Base-by-base conservation (phyloP, 2,888 invertebrate genomes). In the Deilephila porcellus region DNA sequence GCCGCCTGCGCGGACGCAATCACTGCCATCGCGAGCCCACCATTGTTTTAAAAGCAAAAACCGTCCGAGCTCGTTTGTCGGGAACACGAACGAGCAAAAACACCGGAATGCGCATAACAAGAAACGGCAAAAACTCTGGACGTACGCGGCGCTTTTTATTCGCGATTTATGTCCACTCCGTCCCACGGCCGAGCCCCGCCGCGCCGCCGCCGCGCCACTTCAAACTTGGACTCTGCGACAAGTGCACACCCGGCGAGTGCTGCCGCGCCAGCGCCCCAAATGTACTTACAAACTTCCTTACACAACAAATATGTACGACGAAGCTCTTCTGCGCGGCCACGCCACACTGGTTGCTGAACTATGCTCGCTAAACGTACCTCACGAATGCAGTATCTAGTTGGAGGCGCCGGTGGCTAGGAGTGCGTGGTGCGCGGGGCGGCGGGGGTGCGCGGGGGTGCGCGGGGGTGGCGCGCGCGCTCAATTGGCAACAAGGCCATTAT, bases 61-160 rank as follows among this genome's bases (percentile, higher is more conserved):
- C 89, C 74, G 85, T 78, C 82, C 81, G 81, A 83, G 85, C 89
- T 89, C 87, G 91, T 88, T 89, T 90, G 91, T 89, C 86, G 86
- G 84, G 87, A 88, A 87, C 89, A 84, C 82, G 87, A 81, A 76
- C 79, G 81, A 74, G 86, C 91, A 93, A 93, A 94, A 93, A 91
- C 91, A 76, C 76, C 74, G 84, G 90, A 89, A 92, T 91, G 87
- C 88, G 88, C 90, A 91, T 88, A 91, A 93, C 91, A 91, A 93
- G 92, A 92, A 91, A 87, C 85, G 79, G 86, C 89, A 93, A 91
- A 93, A 93, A 83, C 81, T 77, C 78, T 78, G 80, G 83, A 79
- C 81, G 81, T 76, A 80, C 81, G 85, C 85, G 78, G 81, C 78
- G 87, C 89, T 94, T 94, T 93, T 94, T 93, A 85, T 85, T 79